A percentile compares a stretch with the other conserved stretches of the same genome.
Conservation (phyloP, 2,888 invertebrate genomes). For the Tenthredo amoena region DNA sequence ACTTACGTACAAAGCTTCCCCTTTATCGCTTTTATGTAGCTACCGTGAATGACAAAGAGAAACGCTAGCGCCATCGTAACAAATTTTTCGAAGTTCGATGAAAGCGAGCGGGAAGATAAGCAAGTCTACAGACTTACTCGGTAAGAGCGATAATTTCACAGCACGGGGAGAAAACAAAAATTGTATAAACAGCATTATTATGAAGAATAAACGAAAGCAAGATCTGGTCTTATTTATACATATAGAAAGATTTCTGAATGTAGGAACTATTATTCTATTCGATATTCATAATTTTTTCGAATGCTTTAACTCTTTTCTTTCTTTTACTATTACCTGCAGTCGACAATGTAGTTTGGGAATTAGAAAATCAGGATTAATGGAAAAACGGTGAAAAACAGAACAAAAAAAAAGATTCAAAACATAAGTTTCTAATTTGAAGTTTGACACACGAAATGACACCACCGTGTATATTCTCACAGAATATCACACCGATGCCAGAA, state of each 20-base stretch:
- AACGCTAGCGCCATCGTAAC: background rate
- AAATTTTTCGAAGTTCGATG: background rate
- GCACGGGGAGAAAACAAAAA: background rate
- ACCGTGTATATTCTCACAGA: background rate
- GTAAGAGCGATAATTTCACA: background rate
- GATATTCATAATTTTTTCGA: background rate
- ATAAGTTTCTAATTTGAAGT: background rate
- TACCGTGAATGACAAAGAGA: conserved; percentile 25
- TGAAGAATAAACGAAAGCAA: background rate
- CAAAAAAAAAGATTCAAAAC: background rate
- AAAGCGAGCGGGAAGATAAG: background rate
- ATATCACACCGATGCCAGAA: background rate
- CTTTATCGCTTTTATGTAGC: conserved; percentile 53
- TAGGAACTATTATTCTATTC: background rate
- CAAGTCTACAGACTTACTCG: background rate
- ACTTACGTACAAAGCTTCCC: conserved; percentile 49
- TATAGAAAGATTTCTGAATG: background rate
- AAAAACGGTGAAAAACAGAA: background rate
- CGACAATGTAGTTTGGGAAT: background rate
- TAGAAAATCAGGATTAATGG: background rate
- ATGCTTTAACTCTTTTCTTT: background rate
- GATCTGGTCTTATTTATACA: no score
- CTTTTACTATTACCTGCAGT: background rate
- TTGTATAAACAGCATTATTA: background rate
- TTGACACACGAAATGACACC: background rate